These are phyloP conservation scores for Prunella himalayana DNA, from an alignment of 2,113 vertebrate genomes.

Conservation along the genomic window DNA sequence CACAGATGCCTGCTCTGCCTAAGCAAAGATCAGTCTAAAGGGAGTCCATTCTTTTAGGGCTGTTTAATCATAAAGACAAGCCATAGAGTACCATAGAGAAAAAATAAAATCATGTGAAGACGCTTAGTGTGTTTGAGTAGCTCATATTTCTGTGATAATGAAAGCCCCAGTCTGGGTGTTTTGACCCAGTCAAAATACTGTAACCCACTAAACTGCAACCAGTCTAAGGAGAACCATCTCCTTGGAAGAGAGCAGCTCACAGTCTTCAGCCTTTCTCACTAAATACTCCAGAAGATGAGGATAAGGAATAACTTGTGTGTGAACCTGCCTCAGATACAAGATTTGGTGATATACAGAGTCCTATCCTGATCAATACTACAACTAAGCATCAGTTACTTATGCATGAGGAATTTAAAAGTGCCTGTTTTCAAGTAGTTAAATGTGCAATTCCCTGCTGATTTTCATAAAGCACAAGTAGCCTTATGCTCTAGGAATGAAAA, in stretches of 20 bases:
- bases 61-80: background rate
- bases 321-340: background rate
- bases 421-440: background rate
- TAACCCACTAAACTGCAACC: background rate
- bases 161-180: background rate
- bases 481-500: background rate
- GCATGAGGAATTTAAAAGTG: background rate
- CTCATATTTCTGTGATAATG: background rate
- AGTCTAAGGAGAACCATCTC: background rate
- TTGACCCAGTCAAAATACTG: background rate
- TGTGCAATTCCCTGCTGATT: background rate
- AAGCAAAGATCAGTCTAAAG: background rate
- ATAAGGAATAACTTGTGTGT: background rate
- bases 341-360: background rate
- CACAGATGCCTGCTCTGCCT: background rate
- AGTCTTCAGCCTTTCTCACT: background rate
- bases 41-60: background rate
- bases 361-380: background rate
- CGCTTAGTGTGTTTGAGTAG: background rate
- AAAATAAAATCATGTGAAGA: background rate
- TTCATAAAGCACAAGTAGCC: background rate
- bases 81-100: background rate
- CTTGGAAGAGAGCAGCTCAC: background rate
- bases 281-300: background rate
- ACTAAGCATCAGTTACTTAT: background rate